A percentile compares a stretch with the other conserved stretches of the same genome.
Evolutionary conservation across 2,113 vertebrate species (phyloP).

Genomic region (Semicossyphus pulcher): DNA sequence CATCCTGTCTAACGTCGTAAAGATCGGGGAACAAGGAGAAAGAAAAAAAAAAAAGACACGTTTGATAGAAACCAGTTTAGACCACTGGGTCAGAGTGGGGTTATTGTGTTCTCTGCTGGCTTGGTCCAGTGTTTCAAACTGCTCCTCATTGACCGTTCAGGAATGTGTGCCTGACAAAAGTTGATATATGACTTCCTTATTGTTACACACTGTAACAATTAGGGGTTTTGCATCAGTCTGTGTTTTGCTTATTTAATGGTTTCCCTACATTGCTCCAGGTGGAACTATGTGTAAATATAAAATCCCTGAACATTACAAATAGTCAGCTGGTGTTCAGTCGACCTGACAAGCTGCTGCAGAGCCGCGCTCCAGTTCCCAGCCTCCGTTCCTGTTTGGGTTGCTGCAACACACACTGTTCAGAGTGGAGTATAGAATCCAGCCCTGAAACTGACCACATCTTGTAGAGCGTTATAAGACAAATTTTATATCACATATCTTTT

Average conservation of each 20-base stretch:
- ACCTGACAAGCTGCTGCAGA: slow-evolving; percentile 2
- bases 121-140: slow-evolving; percentile 20
- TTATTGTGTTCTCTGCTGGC: slow-evolving; percentile 11
- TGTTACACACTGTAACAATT: slow-evolving; percentile 58
- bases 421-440: not conserved
- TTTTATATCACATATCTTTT: too few relatives aligned
- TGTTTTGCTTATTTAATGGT: slow-evolving; percentile 46
- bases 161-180: slow-evolving; percentile 60
- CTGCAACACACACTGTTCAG: not conserved
- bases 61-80: slow-evolving; percentile 6
- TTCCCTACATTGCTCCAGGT: slow-evolving; percentile 25
- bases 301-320: slow-evolving; percentile 18
- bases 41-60: not conserved
- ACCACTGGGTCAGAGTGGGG: slow-evolving; percentile 4
- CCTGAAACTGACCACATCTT: not conserved
- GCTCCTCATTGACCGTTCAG: slow-evolving; percentile 47
- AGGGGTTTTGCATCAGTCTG: slow-evolving; percentile 36
- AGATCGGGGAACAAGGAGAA: not conserved
- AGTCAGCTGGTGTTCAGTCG: slow-evolving; percentile 13
- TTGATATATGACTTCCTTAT: slow-evolving; percentile 70
- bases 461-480: too few relatives aligned
- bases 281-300: not conserved
- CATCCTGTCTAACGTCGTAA: not conserved
- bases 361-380: not conserved
- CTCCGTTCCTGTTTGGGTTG: not conserved